Evolutionary conservation across 2,113 vertebrate species (phyloP).

Genomic region (Xenopus borealis): DNA sequence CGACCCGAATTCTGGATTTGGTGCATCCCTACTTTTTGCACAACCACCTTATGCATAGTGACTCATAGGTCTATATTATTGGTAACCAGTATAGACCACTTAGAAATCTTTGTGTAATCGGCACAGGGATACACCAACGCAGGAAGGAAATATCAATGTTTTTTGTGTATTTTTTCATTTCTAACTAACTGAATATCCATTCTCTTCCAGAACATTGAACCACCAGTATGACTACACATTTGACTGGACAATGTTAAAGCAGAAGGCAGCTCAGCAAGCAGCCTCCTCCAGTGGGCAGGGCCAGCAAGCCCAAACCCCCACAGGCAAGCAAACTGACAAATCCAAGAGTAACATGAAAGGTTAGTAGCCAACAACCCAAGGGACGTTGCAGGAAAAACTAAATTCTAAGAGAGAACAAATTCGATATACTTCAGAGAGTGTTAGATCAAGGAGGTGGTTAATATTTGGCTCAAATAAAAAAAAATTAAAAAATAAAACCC

Average conservation of each 20-base stretch:
- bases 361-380: conserved; percentile 99
- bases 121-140: too few species aligned
- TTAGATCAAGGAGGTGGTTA: conserved; percentile 83
- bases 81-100: too few species aligned
- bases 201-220: conserved; percentile 84
- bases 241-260: conserved; percentile 99
- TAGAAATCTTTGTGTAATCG: too few species aligned
- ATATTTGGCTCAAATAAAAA: conserved; percentile 83
- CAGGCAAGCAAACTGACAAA: conserved; percentile 99
- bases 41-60: too few species aligned
- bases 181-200: not conserved
- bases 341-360: conserved; percentile 99
- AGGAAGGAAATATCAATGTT: too few species aligned
- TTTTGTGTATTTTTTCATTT: not conserved
- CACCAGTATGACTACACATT: conserved; percentile 99
- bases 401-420: conserved; percentile 41
- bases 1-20: too few species aligned
- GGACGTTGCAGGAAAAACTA: conserved; percentile 81
- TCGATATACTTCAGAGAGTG: conserved; percentile 57
- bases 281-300: conserved; percentile 98
- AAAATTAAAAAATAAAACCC: conserved; percentile 49
- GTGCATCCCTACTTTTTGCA: too few species aligned
- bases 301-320: conserved; percentile 98
- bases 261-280: conserved; percentile 98
- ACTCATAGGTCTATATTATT: too few species aligned